Base-by-base conservation (phyloP, 2,888 invertebrate genomes). In the Neria commutata region DNA sequence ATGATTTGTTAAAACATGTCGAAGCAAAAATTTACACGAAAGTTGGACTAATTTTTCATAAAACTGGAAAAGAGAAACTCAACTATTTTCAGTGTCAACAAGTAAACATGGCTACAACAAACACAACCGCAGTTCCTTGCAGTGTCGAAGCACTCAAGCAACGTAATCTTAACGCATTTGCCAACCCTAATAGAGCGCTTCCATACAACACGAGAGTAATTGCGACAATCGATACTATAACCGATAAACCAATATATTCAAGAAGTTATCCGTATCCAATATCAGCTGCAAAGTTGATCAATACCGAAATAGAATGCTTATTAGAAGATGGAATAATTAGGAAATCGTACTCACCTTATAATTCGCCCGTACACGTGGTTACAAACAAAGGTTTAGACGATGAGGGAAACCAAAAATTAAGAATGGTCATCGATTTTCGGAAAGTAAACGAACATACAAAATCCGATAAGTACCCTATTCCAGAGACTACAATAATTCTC, bases 201-300 rank as follows among this genome's bases (percentile, higher is more conserved):
- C n/a, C n/a, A n/a, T n/a, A n/a, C n/a, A n/a, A n/a, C n/a, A 34
- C 50, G 34, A 50, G 29, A 21, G 33, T 50, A 19, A 29, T 49
- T 11, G 33, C 49, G 26, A 49, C 49, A 49, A 49, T 49, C 24
- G 49, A 50, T 29, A 50, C 50, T 19, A 29, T 50, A 50, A 34
- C 50, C 29, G 50, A 21, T 50, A 50, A 34, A 34, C 50, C 50
- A 50, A 50, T 34, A 21, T 50, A 50, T 21, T 50, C 50, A 21
- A n/a, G n/a, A n/a, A n/a, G n/a, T n/a, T n/a, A n/a, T n/a, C n/a
- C n/a, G n/a, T n/a, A n/a, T n/a, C n/a, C n/a, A n/a, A n/a, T n/a
- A n/a, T n/a, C n/a, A n/a, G n/a, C n/a, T n/a, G n/a, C n/a, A n/a
- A n/a, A n/a, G n/a, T n/a, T n/a, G n/a, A n/a, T n/a, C n/a, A n/a